Evolutionary conservation across 1,140 invertebrate species (phyloP).

Genomic region (Aphis gossypii): DNA sequence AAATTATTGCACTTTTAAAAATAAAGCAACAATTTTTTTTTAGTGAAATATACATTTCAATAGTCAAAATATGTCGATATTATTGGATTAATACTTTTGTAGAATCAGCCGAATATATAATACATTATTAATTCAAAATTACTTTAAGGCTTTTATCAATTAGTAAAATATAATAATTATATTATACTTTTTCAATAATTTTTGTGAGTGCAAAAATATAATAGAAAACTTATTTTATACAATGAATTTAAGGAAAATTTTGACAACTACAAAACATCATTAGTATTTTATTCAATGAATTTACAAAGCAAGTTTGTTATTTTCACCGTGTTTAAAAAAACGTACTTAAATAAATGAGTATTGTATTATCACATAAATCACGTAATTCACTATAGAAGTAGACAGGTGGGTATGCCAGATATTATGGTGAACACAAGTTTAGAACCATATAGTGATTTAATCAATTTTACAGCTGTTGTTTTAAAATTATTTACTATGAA

Average conservation of each 20-base stretch:
- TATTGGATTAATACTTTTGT: too few species aligned
- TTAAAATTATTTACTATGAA: background rate
- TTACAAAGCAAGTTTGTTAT: background rate
- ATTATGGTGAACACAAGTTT: background rate
- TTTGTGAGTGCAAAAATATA: background rate
- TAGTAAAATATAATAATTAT: background rate
- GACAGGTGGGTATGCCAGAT: background rate
- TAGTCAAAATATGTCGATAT: too few species aligned
- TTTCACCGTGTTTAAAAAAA: background rate
- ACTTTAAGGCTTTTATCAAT: background rate
- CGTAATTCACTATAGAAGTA: background rate
- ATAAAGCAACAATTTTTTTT: background rate
- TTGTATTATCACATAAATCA: background rate
- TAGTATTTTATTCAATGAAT: background rate
- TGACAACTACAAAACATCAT: background rate
- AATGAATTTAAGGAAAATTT: background rate
- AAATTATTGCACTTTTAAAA: background rate
- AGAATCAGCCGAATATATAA: too few species aligned
- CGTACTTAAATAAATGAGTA: conserved; percentile 1
- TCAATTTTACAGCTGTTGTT: background rate
- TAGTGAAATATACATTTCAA: too few species aligned
- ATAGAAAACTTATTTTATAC: background rate
- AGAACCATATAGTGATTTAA: background rate
- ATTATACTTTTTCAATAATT: background rate
- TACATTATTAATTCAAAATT: background rate